Evolutionary conservation across 2,113 vertebrate genomes (phyloP).

Genomic region (Hemiscyllium ocellatum): DNA sequence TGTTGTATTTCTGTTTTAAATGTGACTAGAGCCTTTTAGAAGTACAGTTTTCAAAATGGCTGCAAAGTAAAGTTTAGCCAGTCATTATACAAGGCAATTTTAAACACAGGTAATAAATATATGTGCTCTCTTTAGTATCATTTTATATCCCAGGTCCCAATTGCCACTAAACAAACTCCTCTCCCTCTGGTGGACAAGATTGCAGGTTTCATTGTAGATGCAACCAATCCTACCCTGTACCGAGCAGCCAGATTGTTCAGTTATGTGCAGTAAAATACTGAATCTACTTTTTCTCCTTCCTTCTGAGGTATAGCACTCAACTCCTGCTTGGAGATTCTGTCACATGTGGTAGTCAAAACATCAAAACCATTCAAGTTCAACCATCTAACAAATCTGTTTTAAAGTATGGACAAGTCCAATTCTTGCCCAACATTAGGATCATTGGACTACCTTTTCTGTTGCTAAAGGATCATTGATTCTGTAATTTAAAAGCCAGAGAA

Average conservation of each 20-base stretch:
- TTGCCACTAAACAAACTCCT: neutral
- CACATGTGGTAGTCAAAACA: neutral
- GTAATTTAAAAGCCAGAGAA: neutral
- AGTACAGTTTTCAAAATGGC: neutral
- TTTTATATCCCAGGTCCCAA: neutral
- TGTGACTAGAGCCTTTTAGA: neutral
- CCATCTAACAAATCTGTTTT: neutral
- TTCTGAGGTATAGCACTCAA: neutral
- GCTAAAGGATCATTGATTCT: constrained; percentile 22
- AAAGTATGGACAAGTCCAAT: neutral
- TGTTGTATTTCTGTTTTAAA: neutral
- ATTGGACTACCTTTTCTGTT: neutral
- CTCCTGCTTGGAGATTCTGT: neutral
- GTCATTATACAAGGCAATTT: neutral
- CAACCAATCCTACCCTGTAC: neutral
- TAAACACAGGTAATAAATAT: constrained; percentile 8
- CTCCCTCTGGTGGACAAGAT: neutral
- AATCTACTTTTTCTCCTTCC: neutral
- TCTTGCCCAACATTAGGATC: neutral
- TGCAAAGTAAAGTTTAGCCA: neutral
- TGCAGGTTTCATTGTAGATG: neutral
- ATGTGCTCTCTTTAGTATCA: too few species aligned
- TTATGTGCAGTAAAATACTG: neutral
- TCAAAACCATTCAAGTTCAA: constrained; percentile 15
- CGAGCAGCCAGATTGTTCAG: neutral